phyloP scores from a whole-genome alignment of 2,113 vertebrate species.

The Chelonoidis abingdonii region DNA sequence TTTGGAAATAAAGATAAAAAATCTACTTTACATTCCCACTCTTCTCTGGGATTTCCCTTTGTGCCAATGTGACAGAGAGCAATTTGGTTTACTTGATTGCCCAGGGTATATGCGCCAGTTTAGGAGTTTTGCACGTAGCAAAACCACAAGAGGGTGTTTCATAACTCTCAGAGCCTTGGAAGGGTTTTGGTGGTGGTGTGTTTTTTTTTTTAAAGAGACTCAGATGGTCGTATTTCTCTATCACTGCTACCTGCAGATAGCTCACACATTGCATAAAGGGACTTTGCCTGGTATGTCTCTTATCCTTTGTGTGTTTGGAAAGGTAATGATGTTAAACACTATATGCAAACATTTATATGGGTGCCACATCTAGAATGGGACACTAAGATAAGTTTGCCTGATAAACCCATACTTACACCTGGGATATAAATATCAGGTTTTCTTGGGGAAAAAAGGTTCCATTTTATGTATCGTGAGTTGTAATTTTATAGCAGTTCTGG shows the following conservation, averaged over 20 bases:
- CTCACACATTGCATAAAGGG: background rate
- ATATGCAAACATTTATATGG: background rate
- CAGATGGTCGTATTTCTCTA: background rate
- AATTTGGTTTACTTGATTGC: background rate
- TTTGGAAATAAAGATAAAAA: background rate
- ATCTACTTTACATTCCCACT: background rate
- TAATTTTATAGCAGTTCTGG: background rate
- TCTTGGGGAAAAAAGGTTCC: background rate
- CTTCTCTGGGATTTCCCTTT: background rate
- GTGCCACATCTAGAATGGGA: background rate
- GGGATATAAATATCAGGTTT: background rate
- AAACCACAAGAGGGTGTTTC: background rate
- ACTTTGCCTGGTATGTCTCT: background rate
- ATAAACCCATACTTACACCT: background rate
- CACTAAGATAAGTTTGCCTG: background rate
- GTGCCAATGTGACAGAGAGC: background rate
- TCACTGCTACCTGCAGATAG: background rate
- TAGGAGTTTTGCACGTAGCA: background rate
- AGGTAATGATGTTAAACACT: background rate
- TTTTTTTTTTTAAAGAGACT: background rate
- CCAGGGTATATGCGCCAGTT: background rate
- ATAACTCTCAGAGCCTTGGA: background rate
- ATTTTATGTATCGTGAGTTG: fast-evolving
- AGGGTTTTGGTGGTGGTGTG: no score
- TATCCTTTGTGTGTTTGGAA: background rate